Evolutionary conservation across 2,113 vertebrate species (phyloP), one percentile per base, ranked within the genome.

Genomic region (Tupaia chinensis): DNA sequence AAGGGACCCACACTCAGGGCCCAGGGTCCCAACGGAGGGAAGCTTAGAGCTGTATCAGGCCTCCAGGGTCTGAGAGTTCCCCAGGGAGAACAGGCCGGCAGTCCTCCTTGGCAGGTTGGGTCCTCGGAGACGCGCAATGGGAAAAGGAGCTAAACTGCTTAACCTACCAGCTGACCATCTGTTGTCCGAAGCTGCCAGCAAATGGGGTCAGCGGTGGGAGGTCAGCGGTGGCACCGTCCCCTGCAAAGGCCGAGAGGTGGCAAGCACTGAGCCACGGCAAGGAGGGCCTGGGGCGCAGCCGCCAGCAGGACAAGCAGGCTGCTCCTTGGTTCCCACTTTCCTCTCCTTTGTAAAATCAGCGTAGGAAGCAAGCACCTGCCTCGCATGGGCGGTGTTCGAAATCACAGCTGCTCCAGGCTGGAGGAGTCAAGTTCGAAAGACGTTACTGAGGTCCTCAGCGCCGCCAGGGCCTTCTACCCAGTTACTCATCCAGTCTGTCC

Each of bases 111-210:
- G 29, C 70, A 86, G 94, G 77, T 84, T 66, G 73, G 63, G 22
- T 93, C 97, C 97, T 96, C 97, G 91, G 80, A 86, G 90, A 84
- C 87, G 70, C 95, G 20, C 92, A 96, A 66, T 91, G 95, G 95
- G 96, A 96, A 97, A 97, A 97, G 70, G 97, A 97, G 98, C 97
- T 94, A 94, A 96, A 95, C 86, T 95, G 93, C 97, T 98, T 97
- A 96, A 95, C 97, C 87, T 73, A 82, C 97, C 81, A 97, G 98
- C 97, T 98, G 98, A 93, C 98, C 97, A 87, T 96, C 97, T 96
- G 98, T 97, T 98, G 97, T 97, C 97, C 72, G 97, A 90, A 53
- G 89, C 97, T 97, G 97, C 96, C 95, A 78, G 92, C 74, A 94
- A 91, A 77, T 85, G 93, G 94, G 97, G 97, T 97, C 97, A 97